A percentile compares a stretch with the other conserved stretches of the same genome.
Evolutionary conservation across 2,113 vertebrate species (phyloP).

Genomic region (Pluvialis apricaria): DNA sequence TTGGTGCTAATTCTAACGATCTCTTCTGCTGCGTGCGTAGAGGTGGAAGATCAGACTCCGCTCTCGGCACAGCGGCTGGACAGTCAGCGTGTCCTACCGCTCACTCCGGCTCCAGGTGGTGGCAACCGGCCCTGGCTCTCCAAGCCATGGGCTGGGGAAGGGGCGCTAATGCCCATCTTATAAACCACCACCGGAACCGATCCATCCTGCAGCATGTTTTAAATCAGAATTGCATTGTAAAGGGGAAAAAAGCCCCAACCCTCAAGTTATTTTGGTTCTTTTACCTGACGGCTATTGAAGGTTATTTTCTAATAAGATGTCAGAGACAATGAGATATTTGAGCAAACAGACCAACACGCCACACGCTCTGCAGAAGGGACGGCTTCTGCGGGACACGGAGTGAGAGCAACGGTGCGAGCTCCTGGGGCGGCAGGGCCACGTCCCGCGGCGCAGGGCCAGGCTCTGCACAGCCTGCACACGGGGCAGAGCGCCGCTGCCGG

Average conservation of each 20-base stretch:
- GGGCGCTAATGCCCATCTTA: neutral
- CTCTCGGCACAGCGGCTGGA: neutral
- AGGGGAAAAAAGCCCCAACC: rapidly evolving
- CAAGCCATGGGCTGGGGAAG: neutral
- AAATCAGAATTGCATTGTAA: neutral
- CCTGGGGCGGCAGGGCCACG: neutral
- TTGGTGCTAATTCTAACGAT: neutral
- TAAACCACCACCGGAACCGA: neutral
- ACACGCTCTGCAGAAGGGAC: neutral
- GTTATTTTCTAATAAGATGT: neutral
- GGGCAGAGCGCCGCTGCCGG: conserved; percentile 2
- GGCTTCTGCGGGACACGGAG: rapidly evolving
- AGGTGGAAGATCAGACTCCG: neutral
- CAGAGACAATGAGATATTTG: neutral
- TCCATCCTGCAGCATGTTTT: neutral
- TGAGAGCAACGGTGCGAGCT: neutral
- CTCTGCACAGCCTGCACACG: neutral
- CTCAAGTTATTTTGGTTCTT: neutral
- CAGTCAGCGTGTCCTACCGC: neutral
- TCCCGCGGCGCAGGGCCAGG: neutral
- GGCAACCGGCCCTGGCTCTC: neutral
- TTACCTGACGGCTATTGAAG: neutral
- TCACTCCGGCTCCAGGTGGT: neutral
- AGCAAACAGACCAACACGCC: neutral
- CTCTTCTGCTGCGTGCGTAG: neutral